Base-by-base conservation (phyloP, 2,888 invertebrate species). In the Archaeoteleia sp. region DNA sequence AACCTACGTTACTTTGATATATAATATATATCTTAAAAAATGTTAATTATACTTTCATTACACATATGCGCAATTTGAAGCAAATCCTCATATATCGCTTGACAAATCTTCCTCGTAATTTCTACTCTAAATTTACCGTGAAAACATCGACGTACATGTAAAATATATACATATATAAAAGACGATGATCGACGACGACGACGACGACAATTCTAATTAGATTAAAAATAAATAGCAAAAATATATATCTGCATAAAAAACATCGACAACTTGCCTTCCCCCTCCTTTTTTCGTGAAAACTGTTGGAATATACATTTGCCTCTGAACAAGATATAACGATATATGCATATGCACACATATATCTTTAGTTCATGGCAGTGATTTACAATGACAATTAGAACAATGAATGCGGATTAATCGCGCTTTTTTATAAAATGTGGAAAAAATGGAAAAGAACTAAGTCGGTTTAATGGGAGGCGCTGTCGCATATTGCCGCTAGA, bases 151-250 rank as follows among this genome's bases (percentile, higher is more conserved):
- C 65, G 55, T 69, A 69, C 69, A 61, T 61, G 49, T 55, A 69
- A 69, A 65, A 35, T 69, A 69, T 70, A 70, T 66, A 70, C 69
- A 70, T 70, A 70, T 70, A 65, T 66, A 65, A 68, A 68, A 65
- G 61, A 70, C 69, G 57, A 65, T 63, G 65, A 65, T 60, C 65
- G 61, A 65, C 66, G 69, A 66, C 65, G 61, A 70, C 60, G 54
- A 53, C 57, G 42, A 42, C 42, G 42, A 27, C 27, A 12, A 42
- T 27, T 62, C 58, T 70, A 66, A 70, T 62, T 57, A 60, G 63
- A 60, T 66, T 68, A 68, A 53, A 68, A 68, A 68, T 68, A 68
- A 68, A 68, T 63, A 68, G 68, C 68, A 68, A 68, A 68, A 68
- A 69, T 69, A 69, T 69, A 69, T 61, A 65, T 69, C 65, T 69